Evolutionary conservation across 2,797 vertebrate species (phyloP), one percentile per base, ranked within the genome.

Genomic region (Pseudochromis fuscus): DNA sequence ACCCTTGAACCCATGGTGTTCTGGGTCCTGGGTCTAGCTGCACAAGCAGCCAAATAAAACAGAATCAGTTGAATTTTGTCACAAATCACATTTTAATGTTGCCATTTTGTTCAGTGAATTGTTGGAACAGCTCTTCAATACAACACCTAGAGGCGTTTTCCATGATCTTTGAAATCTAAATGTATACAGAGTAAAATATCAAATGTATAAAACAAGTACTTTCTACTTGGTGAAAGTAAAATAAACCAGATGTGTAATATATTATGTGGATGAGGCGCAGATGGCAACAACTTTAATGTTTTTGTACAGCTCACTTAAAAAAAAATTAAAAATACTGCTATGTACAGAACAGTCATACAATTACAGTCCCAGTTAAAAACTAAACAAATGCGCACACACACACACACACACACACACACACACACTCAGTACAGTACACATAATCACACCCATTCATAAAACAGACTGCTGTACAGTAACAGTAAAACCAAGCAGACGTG

Each of bases 151-250:
- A 66, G 25, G 30, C 58, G 48, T 51, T 59, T 69, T 76, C 46
- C n/a, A 71, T 61, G 69, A 58, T 50, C 63, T 75, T 45, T 73
- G 30, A 79, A 79, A 67, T 77, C 50, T 60, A 87, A 82, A 69
- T 59, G 64, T 57, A 51, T 27, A 56, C 45, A 75, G 65, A 40
- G 57, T 75, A 68, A 78, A 82, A 83, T 72, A 83, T 74, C 56
- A 83, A 73, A 74, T 60, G 67, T 87, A 89, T 73, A 85, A 89
- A 91, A 88, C 62, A 70, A 75, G 77, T 67, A 74, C 77, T 85
- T 73, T 68, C 67, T 76, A 88, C 83, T 83, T 12, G 33, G 57
- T 77, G 66, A 87, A 86, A 85, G 57, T 75, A 85, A 78, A 67
- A 58, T 63, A 55, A 62, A 78, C 48, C 74, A 68, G 53, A 61